These are phyloP conservation scores for Venustaconcha ellipsiformis DNA, from an alignment of 1,140 invertebrate genomes.

Conservation along the genomic window DNA sequence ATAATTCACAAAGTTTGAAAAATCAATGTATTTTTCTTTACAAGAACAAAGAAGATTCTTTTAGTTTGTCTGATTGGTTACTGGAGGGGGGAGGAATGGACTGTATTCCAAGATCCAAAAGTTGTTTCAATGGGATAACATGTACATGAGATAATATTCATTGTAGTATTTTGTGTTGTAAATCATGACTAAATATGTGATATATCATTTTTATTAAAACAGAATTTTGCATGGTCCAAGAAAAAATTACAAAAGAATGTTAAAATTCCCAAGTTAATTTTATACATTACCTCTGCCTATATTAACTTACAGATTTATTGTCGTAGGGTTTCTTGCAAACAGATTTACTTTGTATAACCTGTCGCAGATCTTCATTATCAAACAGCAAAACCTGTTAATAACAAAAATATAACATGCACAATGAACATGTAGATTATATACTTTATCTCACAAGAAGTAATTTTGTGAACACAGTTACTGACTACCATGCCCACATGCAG, in stretches of 20 bases:
- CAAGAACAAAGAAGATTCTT: not conserved
- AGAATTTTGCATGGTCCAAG: no score
- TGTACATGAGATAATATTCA: no score
- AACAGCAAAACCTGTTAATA: slow-evolving; percentile 63
- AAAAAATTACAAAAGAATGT: no score
- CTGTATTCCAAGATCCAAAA: no score
- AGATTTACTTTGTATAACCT: slow-evolving; percentile 65
- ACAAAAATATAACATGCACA: not conserved
- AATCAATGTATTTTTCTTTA: not conserved
- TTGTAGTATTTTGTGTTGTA: no score
- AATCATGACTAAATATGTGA: no score
- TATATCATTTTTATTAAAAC: no score
- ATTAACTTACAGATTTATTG: slow-evolving; percentile 59
- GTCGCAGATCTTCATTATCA: slow-evolving; percentile 63
- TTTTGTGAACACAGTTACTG: not conserved
- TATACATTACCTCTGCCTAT: not conserved
- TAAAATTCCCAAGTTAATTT: no score
- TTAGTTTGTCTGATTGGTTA: not conserved
- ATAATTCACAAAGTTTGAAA: not conserved
- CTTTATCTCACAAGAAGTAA: no score
- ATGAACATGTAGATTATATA: no score
- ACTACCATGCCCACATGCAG: not conserved
- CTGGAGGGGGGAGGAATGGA: no score
- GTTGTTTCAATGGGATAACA: no score
- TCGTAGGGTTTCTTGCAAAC: slow-evolving; percentile 68